A percentile compares a stretch with the other conserved stretches of the same genome.
Evolutionary conservation across 2,797 vertebrate genomes (phyloP).

Genomic region (Cryptoblepharus egeriae): DNA sequence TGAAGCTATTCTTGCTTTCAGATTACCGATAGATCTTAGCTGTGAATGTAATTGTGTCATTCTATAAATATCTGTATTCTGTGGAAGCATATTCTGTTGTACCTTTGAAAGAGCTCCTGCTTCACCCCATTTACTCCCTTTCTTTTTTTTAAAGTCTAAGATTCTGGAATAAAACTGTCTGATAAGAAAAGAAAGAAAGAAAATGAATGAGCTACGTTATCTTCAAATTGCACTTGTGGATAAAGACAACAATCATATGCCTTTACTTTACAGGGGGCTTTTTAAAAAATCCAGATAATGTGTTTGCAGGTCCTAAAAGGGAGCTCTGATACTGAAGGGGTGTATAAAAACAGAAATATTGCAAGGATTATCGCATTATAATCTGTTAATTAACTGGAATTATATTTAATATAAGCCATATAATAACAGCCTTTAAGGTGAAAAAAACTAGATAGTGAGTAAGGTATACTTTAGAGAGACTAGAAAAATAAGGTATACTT

Average conservation of each 20-base stretch:
- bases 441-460: slow-evolving; percentile 27
- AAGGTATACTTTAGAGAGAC: slow-evolving; percentile 25
- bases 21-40: slow-evolving; percentile 40
- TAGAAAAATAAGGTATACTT: slow-evolving; percentile 35
- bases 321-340: slow-evolving; percentile 24
- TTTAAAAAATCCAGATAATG: neutral
- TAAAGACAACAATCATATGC: neutral
- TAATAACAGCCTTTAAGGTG: slow-evolving; percentile 37
- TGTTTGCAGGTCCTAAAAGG: slow-evolving; percentile 19
- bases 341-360: neutral
- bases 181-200: slow-evolving; percentile 5
- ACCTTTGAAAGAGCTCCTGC: neutral
- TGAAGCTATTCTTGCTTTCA: slow-evolving; percentile 43
- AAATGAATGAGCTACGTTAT: neutral
- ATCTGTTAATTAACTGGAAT: slow-evolving; percentile 38
- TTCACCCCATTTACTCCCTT: neutral
- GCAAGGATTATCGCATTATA: neutral
- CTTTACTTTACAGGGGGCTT: neutral
- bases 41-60: slow-evolving; percentile 37
- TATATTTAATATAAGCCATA: slow-evolving; percentile 40
- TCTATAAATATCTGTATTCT: slow-evolving; percentile 47
- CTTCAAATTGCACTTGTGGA: neutral
- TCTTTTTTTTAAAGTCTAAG: neutral
- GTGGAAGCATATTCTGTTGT: slow-evolving; percentile 29
- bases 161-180: neutral